Base-by-base conservation (phyloP, 35 echinoderm and acorn worm species). In the Ophiothrix spiculata region DNA sequence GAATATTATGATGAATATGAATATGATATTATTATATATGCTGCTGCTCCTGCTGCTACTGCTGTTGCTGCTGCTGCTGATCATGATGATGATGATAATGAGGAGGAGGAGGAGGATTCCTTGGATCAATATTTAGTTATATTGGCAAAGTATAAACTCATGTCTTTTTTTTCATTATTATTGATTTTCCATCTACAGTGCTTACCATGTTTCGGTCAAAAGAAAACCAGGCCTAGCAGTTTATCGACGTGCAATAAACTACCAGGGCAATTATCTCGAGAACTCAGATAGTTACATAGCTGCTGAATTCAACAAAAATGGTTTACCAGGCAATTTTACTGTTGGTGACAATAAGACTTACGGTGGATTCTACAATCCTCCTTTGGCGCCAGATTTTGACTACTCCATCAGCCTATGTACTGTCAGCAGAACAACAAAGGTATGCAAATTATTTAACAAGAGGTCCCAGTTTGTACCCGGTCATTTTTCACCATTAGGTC, bases 261-360 rank as follows among this genome's bases (percentile, higher is more conserved):
- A 23, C 11, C 36, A 32, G 0, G 73, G 84, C n/a, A 86, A 19
- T 75, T 86, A 69, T 74, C 16, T 37, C 14, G 31, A 86, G 31
- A 75, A 39, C 32, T 64, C 63, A 19, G n/a, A 86, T 29, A 31
- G 40, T 16, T 86, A 86, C 84, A 40, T 86, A 31, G 69, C 84
- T 1, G 84, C 23, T 1, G 75, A 86, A 40, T 86, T 86, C n/a
- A 39, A 36, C 37, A 76, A 77, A 64, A 46, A 35, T 38, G 54
- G 21, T 16, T 74, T 75, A 1, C 84, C 84, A 0, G 28, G 21
- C 0, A 86, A 38, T 34, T 86, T 86, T 40, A 39, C 35, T 35
- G 75, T 86, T 0, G 84, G 84, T 17, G 74, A 86, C 38, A 86
- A 86, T 74, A 86, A 76, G 39, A 86, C 84, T 1, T 77, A 86